phyloP scores from a whole-genome alignment of 2,797 vertebrate genomes.

The Artibeus lituratus region DNA sequence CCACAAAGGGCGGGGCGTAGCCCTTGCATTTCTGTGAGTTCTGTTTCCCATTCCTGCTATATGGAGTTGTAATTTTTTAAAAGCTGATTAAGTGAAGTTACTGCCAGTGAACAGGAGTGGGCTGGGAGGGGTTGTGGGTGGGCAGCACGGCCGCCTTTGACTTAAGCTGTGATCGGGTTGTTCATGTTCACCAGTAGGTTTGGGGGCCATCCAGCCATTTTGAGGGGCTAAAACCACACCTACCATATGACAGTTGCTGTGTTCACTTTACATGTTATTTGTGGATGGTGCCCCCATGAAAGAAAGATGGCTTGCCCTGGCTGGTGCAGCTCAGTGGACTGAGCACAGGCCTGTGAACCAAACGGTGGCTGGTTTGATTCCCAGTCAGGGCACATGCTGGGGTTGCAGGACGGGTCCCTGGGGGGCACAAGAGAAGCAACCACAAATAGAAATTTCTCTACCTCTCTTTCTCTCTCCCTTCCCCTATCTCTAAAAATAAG shows the following conservation, averaged over 20 bases:
- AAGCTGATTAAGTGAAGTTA: background rate
- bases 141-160: background rate
- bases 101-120: rapidly evolving
- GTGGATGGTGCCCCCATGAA: background rate
- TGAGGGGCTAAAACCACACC: background rate
- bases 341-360: too few species aligned
- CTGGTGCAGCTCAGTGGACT: too few species aligned
- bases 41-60: background rate
- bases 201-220: background rate
- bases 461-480: too few species aligned
- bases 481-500: too few species aligned
- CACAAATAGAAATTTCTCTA: too few species aligned
- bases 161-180: background rate
- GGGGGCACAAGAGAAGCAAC: too few species aligned
- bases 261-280: background rate
- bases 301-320: background rate
- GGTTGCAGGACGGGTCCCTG: too few species aligned
- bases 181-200: background rate
- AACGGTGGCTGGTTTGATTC: too few species aligned
- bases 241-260: background rate
- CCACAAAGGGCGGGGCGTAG: rapidly evolving
- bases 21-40: background rate
- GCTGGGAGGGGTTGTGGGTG: background rate
- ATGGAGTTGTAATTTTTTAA: background rate
- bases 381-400: too few species aligned